Conservation (phyloP, 2,113 vertebrate species). For the Microcebus griseorufus region DNA sequence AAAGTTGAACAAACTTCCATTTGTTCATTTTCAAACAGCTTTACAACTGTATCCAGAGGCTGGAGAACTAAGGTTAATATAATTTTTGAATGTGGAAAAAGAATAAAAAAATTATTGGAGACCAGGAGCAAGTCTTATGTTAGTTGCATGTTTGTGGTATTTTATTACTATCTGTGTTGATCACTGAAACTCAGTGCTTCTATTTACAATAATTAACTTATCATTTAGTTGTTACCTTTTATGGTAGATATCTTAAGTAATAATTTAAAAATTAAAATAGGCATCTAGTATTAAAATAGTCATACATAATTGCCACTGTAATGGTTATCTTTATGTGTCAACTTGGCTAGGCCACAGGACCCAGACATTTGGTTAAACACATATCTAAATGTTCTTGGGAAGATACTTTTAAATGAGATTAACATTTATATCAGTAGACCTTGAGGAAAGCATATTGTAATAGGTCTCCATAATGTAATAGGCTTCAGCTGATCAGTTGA, state of each 20-base stretch:
- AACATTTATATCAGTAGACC: not conserved
- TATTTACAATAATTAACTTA: not conserved
- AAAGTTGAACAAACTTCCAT: not conserved
- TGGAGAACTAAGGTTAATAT: not conserved
- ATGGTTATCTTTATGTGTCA: not conserved
- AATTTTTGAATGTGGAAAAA: not conserved
- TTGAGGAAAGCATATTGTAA: not conserved
- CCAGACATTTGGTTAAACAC: not conserved
- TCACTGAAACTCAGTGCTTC: not conserved
- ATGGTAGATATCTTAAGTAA: not conserved
- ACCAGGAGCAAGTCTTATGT: not conserved
- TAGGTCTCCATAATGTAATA: not conserved
- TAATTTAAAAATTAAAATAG: conserved; percentile 8
- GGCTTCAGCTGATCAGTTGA: not conserved
- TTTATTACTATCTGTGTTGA: not conserved
- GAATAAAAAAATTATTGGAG: not conserved
- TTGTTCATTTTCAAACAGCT: not conserved
- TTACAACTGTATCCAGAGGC: not conserved
- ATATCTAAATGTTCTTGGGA: not conserved
- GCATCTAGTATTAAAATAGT: not conserved
- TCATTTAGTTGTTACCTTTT: not conserved
- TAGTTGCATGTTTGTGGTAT: not conserved
- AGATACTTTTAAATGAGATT: not conserved
- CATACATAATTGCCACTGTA: not conserved
- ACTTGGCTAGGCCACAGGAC: not conserved